Base-by-base conservation (phyloP, 1,140 invertebrate genomes). In the Temnothorax longispinosus region DNA sequence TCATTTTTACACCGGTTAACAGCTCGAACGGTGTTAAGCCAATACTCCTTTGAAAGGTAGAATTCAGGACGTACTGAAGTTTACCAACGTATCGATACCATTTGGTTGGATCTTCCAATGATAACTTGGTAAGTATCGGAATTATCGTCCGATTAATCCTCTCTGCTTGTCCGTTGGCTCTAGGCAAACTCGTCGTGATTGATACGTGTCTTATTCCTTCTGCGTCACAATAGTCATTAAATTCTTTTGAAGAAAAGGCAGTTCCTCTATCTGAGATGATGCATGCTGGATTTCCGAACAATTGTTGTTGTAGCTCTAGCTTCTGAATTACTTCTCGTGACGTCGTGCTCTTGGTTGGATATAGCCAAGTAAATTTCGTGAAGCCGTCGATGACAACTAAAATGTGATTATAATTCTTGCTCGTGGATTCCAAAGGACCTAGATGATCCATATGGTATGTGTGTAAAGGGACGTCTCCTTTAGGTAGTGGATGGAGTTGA, bases 351-450 rank as follows among this genome's bases (percentile, higher is more conserved):
- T 93, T 95, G 3, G 91, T 92, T 2, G 94, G 89, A 77, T 93
- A 94, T 92, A 94, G 32, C 93, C 94, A 95, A 0, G 87, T 88
- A 87, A 94, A 95, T 84, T 84, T 84, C 0, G 81, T 84, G 8
- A 84, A 84, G 0, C 65, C 35, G 35, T 84, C 81, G 7, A 84
- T 84, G 0, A 84, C 32, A 2, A 71, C 32, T 0, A 82, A 60
- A 71, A 82, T 56, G 15, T 82, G 54, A 21, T 71, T 72, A n/a
- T 82, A 82, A 1, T 64, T 84, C 15, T 84, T 84, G 13, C 44
- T 44, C 0, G 58, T 84, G 0, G 81, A 72, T 64, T 71, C 50
- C 35, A 84, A 41, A 3, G 81, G 67, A 1, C 44, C 69, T 21
- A 84, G 1, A 38, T 84, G 81, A 15, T 84, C 69, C 15, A 74